A percentile compares a stretch with the other conserved stretches of the same genome.
Evolutionary conservation across 2,113 vertebrate genomes (phyloP).

Genomic region (Bucco capensis): DNA sequence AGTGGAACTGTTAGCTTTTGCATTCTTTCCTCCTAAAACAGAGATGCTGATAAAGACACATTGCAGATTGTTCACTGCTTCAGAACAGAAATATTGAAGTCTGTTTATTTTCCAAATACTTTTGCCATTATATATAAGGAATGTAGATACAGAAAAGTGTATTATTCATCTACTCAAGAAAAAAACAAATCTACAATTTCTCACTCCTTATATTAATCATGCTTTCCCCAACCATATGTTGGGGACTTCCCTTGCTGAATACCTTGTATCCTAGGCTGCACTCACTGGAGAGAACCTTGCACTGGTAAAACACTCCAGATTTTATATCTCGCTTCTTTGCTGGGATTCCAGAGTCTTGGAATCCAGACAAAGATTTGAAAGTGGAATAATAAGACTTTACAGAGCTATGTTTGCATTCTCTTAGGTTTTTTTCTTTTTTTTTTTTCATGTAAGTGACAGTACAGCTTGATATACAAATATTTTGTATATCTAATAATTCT

Average conservation of each 20-base stretch:
- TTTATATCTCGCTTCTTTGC: neutral
- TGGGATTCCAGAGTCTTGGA: neutral
- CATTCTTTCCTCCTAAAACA: neutral
- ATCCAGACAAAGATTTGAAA: too few relatives aligned
- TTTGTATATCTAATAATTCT: neutral
- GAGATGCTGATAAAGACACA: neutral
- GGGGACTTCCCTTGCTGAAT: neutral
- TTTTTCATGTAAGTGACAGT: too few relatives aligned
- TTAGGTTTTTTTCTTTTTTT: too few relatives aligned
- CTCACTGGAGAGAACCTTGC: neutral
- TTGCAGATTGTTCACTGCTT: neutral
- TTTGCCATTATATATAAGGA: neutral
- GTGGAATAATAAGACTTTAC: too few relatives aligned
- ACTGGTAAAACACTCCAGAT: neutral
- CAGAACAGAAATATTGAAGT: neutral
- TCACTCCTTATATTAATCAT: fast-evolving
- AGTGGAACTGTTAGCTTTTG: neutral
- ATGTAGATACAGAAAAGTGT: neutral
- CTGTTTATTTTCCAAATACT: neutral
- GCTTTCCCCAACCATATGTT: neutral
- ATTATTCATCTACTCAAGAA: neutral
- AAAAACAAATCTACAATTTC: neutral
- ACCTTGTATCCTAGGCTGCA: neutral
- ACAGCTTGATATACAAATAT: too few relatives aligned
- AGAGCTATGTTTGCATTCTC: too few relatives aligned